Evolutionary conservation across 2,888 invertebrate genomes (phyloP).

Genomic region (Apodemia hepburni): DNA sequence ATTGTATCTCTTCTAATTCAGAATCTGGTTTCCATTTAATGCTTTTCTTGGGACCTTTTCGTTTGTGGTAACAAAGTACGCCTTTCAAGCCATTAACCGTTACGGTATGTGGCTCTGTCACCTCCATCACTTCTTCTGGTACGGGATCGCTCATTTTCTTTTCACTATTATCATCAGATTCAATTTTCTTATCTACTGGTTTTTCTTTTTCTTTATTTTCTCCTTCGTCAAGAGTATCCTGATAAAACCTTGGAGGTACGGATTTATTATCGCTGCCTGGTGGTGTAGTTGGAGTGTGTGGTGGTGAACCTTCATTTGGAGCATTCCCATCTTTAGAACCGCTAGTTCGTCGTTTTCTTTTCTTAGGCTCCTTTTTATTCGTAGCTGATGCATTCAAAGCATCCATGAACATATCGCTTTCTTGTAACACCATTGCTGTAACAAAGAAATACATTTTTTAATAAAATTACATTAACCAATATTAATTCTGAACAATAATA

Average conservation of each 20-base stretch:
- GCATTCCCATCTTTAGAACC: constrained; percentile 83
- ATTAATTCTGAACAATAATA: background rate
- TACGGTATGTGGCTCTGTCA: constrained; percentile 60
- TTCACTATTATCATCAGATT: constrained; percentile 45
- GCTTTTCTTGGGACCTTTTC: constrained; percentile 89
- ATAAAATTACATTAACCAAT: constrained; percentile 24
- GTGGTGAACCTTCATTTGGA: constrained; percentile 73
- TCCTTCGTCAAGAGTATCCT: constrained; percentile 91
- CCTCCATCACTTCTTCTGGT: constrained; percentile 56
- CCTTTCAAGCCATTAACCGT: constrained; percentile 84
- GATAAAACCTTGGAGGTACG: constrained; percentile 90
- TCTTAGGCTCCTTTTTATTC: constrained; percentile 87
- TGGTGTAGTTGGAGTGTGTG: constrained; percentile 76
- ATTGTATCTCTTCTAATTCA: constrained; percentile 90
- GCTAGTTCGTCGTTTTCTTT: constrained; percentile 87
- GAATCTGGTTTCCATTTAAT: constrained; percentile 91
- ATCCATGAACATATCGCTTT: constrained; percentile 97
- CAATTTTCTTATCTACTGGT: constrained; percentile 43
- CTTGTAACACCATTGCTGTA: constrained; percentile 88
- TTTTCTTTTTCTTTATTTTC: constrained; percentile 81
- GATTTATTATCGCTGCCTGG: constrained; percentile 69
- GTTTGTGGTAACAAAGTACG: constrained; percentile 86
- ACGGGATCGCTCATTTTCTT: constrained; percentile 19
- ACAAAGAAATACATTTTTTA: constrained; percentile 40
- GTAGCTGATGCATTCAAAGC: constrained; percentile 90